Evolutionary conservation across 2,797 vertebrate species (phyloP), one percentile per base, ranked within the genome.

Genomic region (Sebastes vulpes): DNA sequence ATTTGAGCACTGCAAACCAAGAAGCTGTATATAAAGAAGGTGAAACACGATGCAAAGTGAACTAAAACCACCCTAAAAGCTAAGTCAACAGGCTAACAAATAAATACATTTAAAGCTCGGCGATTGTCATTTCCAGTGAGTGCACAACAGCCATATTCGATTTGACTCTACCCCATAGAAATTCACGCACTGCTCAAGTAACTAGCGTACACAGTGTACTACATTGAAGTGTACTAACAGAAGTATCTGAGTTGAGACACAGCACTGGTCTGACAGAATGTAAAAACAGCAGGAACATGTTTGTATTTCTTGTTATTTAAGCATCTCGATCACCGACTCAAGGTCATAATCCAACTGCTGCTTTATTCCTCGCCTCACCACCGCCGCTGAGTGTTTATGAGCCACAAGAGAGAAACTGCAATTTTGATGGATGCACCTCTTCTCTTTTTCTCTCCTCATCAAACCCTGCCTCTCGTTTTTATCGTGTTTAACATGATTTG

Each of bases 401-500:
- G 46, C 28, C 52, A 12, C 77, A 21, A n/a, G 29, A 28, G 42
- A 26, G 56, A 76, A 26, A 0, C 16, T n/a, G 18, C 6, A 16
- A n/a, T 58, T 70, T 16, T 57, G 60, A 50, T 28, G 32, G 68
- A 16, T n/a, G 4, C n/a, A 46, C 29, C 53, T 20, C 7, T 46
- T 53, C 63, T 10, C n/a, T 18, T 9, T 10, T 0, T 11, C 38
- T 16, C 32, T 20, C 56, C 2, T n/a, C 8, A 1, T 66, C 58
- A 23, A 7, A 7, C 5, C 16, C 68, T 50, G 32, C 73, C 53
- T 70, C 81, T 69, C 11, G 1, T 7, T 5, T 64, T 56, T 29
- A 26, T 72, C 26, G 9, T 56, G 28, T 46, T 69, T n/a, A 10
- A 10, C 1, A 35, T 48, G 75, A 59, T 79, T 66, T 72, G 46